These are phyloP conservation scores for Atta cephalotes DNA, from an alignment of 1,140 invertebrate species.

Conservation along the genomic window DNA sequence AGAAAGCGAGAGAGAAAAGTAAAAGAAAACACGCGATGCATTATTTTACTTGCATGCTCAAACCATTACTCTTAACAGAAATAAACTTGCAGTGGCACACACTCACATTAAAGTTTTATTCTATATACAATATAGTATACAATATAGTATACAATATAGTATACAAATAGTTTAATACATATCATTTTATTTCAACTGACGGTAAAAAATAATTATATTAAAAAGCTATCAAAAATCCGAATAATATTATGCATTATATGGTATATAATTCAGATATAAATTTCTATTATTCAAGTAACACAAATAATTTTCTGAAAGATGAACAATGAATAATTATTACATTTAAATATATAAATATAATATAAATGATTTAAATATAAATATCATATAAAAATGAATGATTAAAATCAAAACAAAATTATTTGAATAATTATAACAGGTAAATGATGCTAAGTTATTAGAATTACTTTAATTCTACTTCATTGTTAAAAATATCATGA, in stretches of 20 bases:
- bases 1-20: background rate
- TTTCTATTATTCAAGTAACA: background rate
- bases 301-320: background rate
- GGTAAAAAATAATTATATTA: background rate
- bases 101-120: background rate
- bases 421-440: background rate
- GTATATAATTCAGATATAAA: background rate
- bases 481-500: too few relatives aligned
- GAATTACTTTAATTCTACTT: constrained; percentile 8
- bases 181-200: background rate
- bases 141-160: background rate
- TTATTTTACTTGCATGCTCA: constrained; percentile 22
- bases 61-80: constrained; percentile 4
- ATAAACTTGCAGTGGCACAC: background rate
- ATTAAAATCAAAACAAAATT: background rate
- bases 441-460: background rate
- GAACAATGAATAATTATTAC: constrained; percentile 10
- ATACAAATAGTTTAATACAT: background rate
- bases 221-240: background rate
- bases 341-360: background rate
- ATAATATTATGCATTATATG: background rate
- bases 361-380: too few relatives aligned
- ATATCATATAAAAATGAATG: too few relatives aligned
- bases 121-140: background rate
- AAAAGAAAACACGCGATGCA: constrained; percentile 18